Evolutionary conservation across 2,888 invertebrate genomes (phyloP), one percentile per base, ranked within the genome.

Genomic region (Eucera pruinosa): DNA sequence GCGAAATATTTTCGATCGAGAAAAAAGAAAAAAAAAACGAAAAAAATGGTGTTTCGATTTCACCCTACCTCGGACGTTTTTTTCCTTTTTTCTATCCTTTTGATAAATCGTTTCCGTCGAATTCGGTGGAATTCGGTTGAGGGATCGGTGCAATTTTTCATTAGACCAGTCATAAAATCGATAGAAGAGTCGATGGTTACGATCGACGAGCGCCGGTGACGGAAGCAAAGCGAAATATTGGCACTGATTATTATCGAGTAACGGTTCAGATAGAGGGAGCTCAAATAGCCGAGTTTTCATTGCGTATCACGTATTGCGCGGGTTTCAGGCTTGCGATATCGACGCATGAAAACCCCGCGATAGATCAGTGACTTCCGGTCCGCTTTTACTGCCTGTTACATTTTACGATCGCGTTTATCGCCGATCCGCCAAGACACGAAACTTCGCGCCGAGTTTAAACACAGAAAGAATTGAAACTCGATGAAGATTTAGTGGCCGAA

Each of bases 171-270:
- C 60, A 15, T 27, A 25, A 43, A 43, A 45, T 60, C 27, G 30
- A 13, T 9, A 6, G 11, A 18, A 27, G 7, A 41, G n/a, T 30
- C 25, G 30, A 30, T 30, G 4, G 30, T 30, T 6, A 6, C 30
- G 30, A 11, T 55, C 15, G 27, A 33, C 7, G 20, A 3, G 33
- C 6, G 13, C n/a, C 23, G 7, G 18, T 9, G 23, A 15, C 33
- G 43, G 33, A 55, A 57, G 41, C 23, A 27, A 23, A 41, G 7
- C 23, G 55, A 48, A 48, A 61, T 36, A 61, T 47, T 25, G 23
- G 23, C 39, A 27, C 27, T 72, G 66, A n/a, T n/a, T n/a, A 61
- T 76, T 55, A 76, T 48, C 43, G 18, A 39, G 13, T 41, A 66
- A 55, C 45, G 20, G 15, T n/a, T n/a, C 39, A 33, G 36, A 54